A percentile compares a stretch with the other conserved stretches of the same genome.
Conservation (phyloP, 2,113 vertebrate genomes). For the Labrus mixtus region DNA sequence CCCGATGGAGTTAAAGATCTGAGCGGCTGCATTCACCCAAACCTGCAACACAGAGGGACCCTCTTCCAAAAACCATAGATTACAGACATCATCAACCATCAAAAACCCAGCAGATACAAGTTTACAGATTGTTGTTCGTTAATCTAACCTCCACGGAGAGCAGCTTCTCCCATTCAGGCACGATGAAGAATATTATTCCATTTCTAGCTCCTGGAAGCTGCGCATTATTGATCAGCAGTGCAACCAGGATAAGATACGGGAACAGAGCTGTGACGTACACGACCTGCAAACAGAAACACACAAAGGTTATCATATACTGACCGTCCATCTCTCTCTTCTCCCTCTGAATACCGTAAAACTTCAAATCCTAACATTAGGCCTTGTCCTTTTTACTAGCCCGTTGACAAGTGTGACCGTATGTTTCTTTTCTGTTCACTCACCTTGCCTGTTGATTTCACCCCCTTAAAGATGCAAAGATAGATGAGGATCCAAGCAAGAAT, state of each 20-base stretch:
- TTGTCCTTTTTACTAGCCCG: too few species aligned
- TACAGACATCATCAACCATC: neutral
- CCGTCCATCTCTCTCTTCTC: neutral
- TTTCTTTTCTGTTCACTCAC: conserved; percentile 62
- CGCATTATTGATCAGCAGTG: conserved; percentile 83
- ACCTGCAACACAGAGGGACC: conserved; percentile 70
- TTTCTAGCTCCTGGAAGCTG: conserved; percentile 82
- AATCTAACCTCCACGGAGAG: conserved; percentile 77
- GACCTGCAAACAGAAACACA: conserved; percentile 69
- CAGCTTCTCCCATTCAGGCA: conserved; percentile 81
- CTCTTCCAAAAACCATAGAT: neutral
- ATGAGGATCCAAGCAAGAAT: conserved; percentile 83
- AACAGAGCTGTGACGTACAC: conserved; percentile 86
- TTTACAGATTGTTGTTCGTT: neutral
- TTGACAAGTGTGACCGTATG: too few species aligned
- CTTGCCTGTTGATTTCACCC: conserved; percentile 85
- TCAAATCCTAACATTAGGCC: too few species aligned
- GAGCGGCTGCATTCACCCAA: conserved; percentile 85
- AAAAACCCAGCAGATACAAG: too few species aligned
- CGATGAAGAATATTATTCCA: conserved; percentile 83
- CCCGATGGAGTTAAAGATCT: conserved; percentile 86
- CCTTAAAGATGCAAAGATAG: conserved; percentile 86
- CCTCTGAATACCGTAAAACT: neutral
- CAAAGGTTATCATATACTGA: neutral
- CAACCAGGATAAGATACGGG: conserved; percentile 82